Conservation (phyloP, 2,797 vertebrate species). For the Amphiprion clarkii region DNA sequence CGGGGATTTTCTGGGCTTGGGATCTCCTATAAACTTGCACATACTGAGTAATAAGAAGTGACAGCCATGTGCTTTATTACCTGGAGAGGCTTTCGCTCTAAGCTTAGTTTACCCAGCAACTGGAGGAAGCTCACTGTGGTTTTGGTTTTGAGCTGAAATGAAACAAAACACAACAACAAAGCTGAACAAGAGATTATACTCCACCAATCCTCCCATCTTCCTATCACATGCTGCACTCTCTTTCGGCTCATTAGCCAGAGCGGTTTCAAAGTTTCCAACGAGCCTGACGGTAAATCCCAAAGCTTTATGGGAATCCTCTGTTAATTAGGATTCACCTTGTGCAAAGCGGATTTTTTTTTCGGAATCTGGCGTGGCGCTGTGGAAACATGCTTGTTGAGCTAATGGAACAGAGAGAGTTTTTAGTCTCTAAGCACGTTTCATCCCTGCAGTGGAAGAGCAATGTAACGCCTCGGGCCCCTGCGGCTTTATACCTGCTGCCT, state of each 20-base stretch:
- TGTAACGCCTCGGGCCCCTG: slow-evolving; percentile 15
- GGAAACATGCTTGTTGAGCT: slow-evolving; percentile 56
- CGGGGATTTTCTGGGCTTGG: neutral
- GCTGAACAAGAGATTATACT: slow-evolving; percentile 25
- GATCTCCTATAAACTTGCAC: slow-evolving; percentile 7
- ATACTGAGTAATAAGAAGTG: slow-evolving; percentile 13
- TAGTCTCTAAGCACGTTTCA: slow-evolving; percentile 53
- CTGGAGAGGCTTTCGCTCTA: neutral
- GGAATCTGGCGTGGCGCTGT: slow-evolving; percentile 31
- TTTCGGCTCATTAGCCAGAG: slow-evolving; percentile 29
- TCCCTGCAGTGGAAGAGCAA: slow-evolving; percentile 43
- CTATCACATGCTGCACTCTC: slow-evolving; percentile 17
- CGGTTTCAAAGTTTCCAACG: slow-evolving; percentile 58
- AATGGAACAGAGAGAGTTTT: slow-evolving; percentile 58
- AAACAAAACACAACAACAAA: slow-evolving; percentile 28
- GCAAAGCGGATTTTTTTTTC: slow-evolving; percentile 18
- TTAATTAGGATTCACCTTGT: slow-evolving; percentile 74
- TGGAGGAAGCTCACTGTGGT: slow-evolving; percentile 5
- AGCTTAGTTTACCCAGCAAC: slow-evolving; percentile 23
- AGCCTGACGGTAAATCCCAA: slow-evolving; percentile 59
- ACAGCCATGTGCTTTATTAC: slow-evolving; percentile 14
- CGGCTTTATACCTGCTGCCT: slow-evolving; percentile 54
- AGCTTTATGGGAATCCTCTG: slow-evolving; percentile 71
- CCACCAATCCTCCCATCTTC: slow-evolving; percentile 9
- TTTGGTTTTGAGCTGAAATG: slow-evolving; percentile 8